Evolutionary conservation across 2,113 vertebrate genomes (phyloP).

Genomic region (Atractosteus spatula): DNA sequence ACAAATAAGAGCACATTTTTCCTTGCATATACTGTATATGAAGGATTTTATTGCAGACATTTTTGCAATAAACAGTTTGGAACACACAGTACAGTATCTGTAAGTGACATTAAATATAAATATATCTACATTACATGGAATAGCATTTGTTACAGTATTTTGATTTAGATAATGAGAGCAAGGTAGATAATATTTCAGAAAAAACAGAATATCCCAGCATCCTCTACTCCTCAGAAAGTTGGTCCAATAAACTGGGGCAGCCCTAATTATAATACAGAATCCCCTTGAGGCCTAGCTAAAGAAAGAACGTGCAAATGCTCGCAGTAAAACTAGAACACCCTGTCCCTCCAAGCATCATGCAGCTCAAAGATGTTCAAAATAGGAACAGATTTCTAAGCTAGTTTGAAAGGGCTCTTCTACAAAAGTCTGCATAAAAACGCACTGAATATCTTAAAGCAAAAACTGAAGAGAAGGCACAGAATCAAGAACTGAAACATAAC

Average conservation of each 20-base stretch:
- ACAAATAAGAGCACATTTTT: too few species aligned
- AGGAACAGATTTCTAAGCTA: slow-evolving; percentile 1
- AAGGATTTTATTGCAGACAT: too few species aligned
- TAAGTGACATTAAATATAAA: too few species aligned
- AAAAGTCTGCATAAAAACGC: neutral
- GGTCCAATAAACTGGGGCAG: slow-evolving; percentile 17
- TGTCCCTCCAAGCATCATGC: neutral
- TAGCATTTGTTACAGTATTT: neutral
- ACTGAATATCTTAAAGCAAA: slow-evolving; percentile 5
- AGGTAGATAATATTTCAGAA: slow-evolving; percentile 1
- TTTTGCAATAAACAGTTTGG: too few species aligned
- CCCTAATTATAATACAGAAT: slow-evolving; percentile 23
- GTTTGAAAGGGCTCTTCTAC: neutral
- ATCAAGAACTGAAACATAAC: neutral
- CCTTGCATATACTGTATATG: too few species aligned
- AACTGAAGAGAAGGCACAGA: slow-evolving; percentile 6
- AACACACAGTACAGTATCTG: too few species aligned
- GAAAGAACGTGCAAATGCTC: slow-evolving; percentile 5
- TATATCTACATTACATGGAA: neutral
- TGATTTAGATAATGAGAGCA: neutral
- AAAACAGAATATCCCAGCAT: neutral
- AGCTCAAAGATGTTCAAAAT: slow-evolving; percentile 4
- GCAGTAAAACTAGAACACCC: slow-evolving; percentile 9
- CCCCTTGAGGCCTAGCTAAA: neutral
- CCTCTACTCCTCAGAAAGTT: slow-evolving; percentile 5